These are phyloP conservation scores for Campylomormyrus tamandua DNA, from an alignment of 2,113 vertebrate genomes.

Conservation along the genomic window DNA sequence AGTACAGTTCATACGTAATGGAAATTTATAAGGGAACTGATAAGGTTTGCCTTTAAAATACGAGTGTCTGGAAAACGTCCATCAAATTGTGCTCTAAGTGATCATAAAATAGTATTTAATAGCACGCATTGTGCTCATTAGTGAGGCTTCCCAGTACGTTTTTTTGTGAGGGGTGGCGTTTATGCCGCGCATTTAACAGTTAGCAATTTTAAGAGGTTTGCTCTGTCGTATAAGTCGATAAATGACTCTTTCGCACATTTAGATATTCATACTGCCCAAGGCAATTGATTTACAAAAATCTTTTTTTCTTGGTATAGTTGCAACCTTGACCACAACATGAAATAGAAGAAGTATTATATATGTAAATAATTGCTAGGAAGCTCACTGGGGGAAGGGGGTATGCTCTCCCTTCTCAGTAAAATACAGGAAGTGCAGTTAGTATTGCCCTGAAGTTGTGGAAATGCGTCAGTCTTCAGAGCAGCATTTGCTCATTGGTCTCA, in stretches of 20 bases:
- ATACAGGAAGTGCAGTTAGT: background rate
- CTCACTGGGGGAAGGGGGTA: background rate
- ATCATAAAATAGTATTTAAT: background rate
- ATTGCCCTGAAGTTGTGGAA: background rate
- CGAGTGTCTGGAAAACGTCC: background rate
- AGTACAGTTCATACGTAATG: background rate
- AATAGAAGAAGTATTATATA: background rate
- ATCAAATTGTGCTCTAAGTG: background rate
- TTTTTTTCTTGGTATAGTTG: background rate
- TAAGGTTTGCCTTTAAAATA: background rate
- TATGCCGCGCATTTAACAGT: background rate
- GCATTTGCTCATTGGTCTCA: background rate
- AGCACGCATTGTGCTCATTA: background rate
- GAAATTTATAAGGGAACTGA: background rate
- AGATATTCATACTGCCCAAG: background rate
- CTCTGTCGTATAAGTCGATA: background rate
- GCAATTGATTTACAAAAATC: background rate
- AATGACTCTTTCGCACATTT: background rate
- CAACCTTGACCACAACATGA: background rate
- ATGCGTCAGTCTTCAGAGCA: background rate
- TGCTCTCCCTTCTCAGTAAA: background rate
- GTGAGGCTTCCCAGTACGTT: background rate
- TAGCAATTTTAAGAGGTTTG: background rate
- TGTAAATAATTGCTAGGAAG: background rate
- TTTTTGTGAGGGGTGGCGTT: background rate